Conservation (phyloP, 2,888 invertebrate species). For the Agrotis segetum region DNA sequence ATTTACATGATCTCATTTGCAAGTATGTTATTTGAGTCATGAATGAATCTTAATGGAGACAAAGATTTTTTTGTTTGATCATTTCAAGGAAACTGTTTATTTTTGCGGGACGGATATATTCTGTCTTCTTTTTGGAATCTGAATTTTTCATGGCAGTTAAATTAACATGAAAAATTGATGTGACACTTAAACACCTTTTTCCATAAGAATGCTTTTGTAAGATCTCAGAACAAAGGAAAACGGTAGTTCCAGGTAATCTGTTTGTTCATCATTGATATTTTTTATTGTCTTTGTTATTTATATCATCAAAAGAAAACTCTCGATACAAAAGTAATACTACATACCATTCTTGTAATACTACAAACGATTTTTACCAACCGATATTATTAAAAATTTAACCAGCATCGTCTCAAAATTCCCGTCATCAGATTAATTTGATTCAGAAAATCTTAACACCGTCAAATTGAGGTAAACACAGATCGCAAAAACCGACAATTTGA, state of each 20-base stretch:
- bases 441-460: not conserved
- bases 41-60: conserved; percentile 58
- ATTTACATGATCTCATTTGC: conserved; percentile 71
- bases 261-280: not conserved
- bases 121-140: not conserved
- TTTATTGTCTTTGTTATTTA: not conserved
- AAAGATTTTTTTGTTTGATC: conserved; percentile 54
- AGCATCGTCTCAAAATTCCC: not conserved
- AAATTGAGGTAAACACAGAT: not conserved
- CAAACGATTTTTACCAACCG: too few species aligned
- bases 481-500: not conserved
- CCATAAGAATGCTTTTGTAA: not conserved
- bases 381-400: not conserved
- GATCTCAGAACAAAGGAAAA: not conserved
- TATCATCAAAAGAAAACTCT: not conserved
- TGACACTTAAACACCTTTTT: not conserved
- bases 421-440: not conserved
- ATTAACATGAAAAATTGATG: too few species aligned
- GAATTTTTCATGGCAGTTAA: conserved; percentile 20
- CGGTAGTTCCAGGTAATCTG: not conserved
- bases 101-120: conserved; percentile 17
- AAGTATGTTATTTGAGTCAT: conserved; percentile 68
- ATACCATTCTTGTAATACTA: not conserved
- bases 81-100: conserved; percentile 49
- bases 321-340: too few species aligned